A percentile compares a stretch with the other conserved stretches of the same genome.
Evolutionary conservation across 2,113 vertebrate genomes (phyloP).

Genomic region (Pipa parva): DNA sequence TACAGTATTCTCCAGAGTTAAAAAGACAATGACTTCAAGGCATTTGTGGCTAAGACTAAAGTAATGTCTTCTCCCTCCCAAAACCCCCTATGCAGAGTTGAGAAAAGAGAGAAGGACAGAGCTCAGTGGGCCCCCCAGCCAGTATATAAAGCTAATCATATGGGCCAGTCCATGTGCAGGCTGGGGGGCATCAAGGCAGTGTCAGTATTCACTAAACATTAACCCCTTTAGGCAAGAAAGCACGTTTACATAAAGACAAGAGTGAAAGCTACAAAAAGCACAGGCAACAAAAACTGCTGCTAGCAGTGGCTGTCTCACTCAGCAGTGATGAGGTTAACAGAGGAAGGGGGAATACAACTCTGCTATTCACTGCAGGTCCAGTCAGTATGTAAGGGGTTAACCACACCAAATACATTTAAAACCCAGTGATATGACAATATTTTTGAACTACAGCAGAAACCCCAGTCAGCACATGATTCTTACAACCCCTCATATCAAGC

Average conservation of each 20-base stretch:
- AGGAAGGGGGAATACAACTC: background rate
- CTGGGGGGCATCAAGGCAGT: conserved; percentile 75
- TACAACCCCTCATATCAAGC: background rate
- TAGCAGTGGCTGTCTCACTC: background rate
- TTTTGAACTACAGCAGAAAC: conserved; percentile 17
- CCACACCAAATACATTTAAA: background rate
- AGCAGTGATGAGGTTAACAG: background rate
- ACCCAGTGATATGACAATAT: background rate
- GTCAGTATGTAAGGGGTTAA: too few species aligned
- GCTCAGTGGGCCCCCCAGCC: conserved; percentile 80
- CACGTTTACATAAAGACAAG: conserved; percentile 32
- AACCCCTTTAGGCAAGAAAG: conserved; percentile 61
- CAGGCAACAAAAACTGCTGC: conserved; percentile 44
- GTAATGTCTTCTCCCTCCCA: conserved; percentile 59
- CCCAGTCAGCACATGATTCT: conserved; percentile 6
- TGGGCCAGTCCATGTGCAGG: conserved; percentile 67
- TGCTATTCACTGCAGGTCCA: background rate
- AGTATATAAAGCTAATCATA: conserved; percentile 83
- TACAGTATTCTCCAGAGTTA: conserved; percentile 81
- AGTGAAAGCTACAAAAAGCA: conserved; percentile 41
- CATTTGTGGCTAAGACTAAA: conserved; percentile 93
- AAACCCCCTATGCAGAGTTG: conserved; percentile 56
- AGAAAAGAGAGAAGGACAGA: conserved; percentile 70
- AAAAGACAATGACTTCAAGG: conserved; percentile 82
- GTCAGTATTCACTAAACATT: conserved; percentile 62